phyloP scores from a whole-genome alignment of 2,797 vertebrate species.

The Pipistrellus nathusii region DNA sequence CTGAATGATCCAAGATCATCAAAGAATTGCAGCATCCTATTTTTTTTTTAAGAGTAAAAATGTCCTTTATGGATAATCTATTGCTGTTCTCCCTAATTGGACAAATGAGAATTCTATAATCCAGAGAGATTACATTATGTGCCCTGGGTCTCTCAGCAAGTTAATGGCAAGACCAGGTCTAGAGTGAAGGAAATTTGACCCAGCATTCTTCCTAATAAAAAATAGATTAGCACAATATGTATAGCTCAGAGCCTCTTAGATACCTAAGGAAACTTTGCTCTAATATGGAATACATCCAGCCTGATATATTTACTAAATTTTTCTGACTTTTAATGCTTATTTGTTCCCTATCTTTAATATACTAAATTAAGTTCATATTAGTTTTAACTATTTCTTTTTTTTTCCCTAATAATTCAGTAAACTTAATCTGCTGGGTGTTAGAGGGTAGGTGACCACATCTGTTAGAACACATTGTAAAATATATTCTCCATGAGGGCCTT shows the following conservation, averaged over 20 bases:
- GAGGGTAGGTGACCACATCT: neutral
- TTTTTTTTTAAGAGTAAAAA: slow-evolving; percentile 61
- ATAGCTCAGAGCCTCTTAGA: neutral
- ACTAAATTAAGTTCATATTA: neutral
- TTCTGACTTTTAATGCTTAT: neutral
- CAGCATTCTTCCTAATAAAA: neutral
- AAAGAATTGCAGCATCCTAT: slow-evolving; percentile 69
- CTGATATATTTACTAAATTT: neutral
- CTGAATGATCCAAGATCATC: slow-evolving; percentile 67
- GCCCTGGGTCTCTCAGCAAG: slow-evolving; percentile 11
- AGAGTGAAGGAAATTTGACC: neutral
- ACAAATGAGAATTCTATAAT: slow-evolving; percentile 74
- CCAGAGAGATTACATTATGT: slow-evolving; percentile 64
- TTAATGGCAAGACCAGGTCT: neutral
- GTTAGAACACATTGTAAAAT: neutral
- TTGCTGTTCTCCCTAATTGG: slow-evolving; percentile 67
- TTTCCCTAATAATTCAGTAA: neutral
- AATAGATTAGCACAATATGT: neutral
- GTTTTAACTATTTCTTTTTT: neutral
- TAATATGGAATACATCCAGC: neutral
- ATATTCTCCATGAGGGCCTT: neutral
- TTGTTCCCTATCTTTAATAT: neutral
- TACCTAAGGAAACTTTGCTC: neutral
- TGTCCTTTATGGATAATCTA: slow-evolving; percentile 57
- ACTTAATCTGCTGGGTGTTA: neutral